Base-by-base conservation (phyloP, 2,113 vertebrate genomes). In the Hippocampus mohnikei region DNA sequence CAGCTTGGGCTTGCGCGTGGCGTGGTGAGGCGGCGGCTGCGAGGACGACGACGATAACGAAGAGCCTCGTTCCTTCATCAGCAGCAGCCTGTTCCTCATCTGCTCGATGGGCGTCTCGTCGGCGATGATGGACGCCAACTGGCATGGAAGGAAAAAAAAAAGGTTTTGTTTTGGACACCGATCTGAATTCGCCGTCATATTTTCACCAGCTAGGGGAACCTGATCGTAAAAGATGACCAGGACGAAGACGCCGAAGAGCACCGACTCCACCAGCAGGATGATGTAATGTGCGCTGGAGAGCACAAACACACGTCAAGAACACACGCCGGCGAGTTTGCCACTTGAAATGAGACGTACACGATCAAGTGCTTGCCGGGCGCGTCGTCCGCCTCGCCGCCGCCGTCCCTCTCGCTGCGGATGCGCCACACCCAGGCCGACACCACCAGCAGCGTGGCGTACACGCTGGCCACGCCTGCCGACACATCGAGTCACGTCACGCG, bases 181-280 rank as follows among this genome's bases (percentile, higher is more conserved):
- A 44, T 44, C 42, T 44, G 12, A 12, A 12, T 23, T 23, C 25
- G 11, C 9, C 11, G 2, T 8, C 10, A 60, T 27, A 29, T 29
- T 12, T 29, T 1, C 58, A 27, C 48, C 0, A 50, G 48, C 58
- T 27, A 15, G 15, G 1, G 1, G 7, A 61, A 95, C 93, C 94
- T 94, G 93, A 67, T 95, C 93, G 27, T 95, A 94, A 82, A 95
- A 94, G 71, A 94, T 93, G 11, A 94, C 91, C 70, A 91, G 87
- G 72, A 94, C 92, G 7, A 94, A 94, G 2, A 94, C 89, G 0
- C 93, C 93, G 0, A 94, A 94, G 72, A 95, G 70, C 66, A 94
- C 85, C 0, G 93, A 94, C 87, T 95, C 93, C 81, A 94, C 92
- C 70, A 94, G 90, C 4, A 95, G 85, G 77, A 93, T 88, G 70